phyloP scores from a whole-genome alignment of 2,797 vertebrate species.

The Craterocephalus amniculus region DNA sequence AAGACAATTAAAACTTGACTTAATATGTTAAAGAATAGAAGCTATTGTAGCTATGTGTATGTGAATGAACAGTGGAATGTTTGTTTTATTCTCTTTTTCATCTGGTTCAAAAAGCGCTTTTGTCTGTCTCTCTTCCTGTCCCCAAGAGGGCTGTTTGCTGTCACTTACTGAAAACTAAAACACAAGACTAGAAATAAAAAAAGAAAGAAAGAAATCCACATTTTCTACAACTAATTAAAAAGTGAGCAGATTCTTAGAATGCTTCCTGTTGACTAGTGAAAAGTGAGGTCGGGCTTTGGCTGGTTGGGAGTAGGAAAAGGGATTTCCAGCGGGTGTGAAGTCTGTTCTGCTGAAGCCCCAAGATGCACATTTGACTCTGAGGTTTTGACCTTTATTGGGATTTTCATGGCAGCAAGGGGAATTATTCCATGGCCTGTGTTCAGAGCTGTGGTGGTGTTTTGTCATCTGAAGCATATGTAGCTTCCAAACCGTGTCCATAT shows the following conservation, averaged over 20 bases:
- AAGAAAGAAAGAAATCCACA: slow-evolving; percentile 1
- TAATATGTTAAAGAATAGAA: not conserved
- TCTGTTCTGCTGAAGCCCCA: slow-evolving; percentile 60
- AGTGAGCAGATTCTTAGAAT: slow-evolving; percentile 55
- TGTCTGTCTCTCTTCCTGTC: slow-evolving; percentile 5
- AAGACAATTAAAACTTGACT: not conserved
- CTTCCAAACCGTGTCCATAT: not conserved
- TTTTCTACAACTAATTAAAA: slow-evolving; percentile 61
- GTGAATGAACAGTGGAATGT: not conserved
- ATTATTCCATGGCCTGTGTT: not conserved
- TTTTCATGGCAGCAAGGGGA: not conserved
- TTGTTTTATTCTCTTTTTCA: not conserved
- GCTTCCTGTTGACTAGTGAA: slow-evolving; percentile 53
- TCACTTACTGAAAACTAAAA: slow-evolving; percentile 52
- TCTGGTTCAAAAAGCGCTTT: slow-evolving; percentile 30
- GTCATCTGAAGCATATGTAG: not conserved
- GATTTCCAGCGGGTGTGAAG: slow-evolving; percentile 59
- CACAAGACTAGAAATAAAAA: not conserved
- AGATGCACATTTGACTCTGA: slow-evolving; percentile 63
- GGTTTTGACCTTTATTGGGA: slow-evolving; percentile 59
- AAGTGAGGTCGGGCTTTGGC: slow-evolving; percentile 36
- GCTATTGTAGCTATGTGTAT: no score
- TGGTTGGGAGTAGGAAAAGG: slow-evolving; percentile 55
- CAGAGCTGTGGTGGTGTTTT: not conserved
- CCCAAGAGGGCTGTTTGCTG: slow-evolving; percentile 17